Base-by-base conservation (phyloP, 1,140 invertebrate genomes). In the Lethrus apterus region DNA sequence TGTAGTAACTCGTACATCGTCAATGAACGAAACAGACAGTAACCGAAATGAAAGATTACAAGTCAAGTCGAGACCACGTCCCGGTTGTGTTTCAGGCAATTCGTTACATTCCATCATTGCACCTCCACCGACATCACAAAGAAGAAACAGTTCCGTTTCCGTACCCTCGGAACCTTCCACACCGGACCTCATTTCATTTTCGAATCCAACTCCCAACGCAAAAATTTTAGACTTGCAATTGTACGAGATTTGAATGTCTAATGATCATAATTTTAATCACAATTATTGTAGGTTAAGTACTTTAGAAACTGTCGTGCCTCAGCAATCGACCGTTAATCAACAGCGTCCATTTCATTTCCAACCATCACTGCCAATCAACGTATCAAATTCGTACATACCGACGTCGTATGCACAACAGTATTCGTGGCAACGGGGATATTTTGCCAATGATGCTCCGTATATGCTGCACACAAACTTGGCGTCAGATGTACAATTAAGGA, bases 181-280 rank as follows among this genome's bases (percentile, higher is more conserved):
- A 46, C 72, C 70, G 41, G 84, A 87, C 66, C 64, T 87, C 13
- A 87, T 87, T 50, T 84, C 79, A 38, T 85, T 86, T 58, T 74
- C 78, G 18, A 84, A 79, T 65, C 82, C 77, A 4, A 73, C 76
- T 1, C 68, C 68, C 48, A 33, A 46, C 26, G 44, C 29, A 23
- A 51, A 60, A 42, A 17, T 21, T 17, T 14, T 23, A 7, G 40
- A 42, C 29, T 17, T 42, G 24, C 40, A 42, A 26, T 23, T 42
- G 40, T 42, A 29, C 36, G 21, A 1, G n/a, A 23, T 24, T 40
- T 40, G 26, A 24, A 11, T 24, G 5, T 41, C 26, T 14, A 14
- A 24, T 17, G 13, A 17, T 41, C 14, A 2, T n/a, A 4, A 26
- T 42, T 42, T 26, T 7, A 26, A 7, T 7, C n/a, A 26, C 23